Evolutionary conservation across 2,888 invertebrate genomes (phyloP).

Genomic region (Tubiluchus corallicola): DNA sequence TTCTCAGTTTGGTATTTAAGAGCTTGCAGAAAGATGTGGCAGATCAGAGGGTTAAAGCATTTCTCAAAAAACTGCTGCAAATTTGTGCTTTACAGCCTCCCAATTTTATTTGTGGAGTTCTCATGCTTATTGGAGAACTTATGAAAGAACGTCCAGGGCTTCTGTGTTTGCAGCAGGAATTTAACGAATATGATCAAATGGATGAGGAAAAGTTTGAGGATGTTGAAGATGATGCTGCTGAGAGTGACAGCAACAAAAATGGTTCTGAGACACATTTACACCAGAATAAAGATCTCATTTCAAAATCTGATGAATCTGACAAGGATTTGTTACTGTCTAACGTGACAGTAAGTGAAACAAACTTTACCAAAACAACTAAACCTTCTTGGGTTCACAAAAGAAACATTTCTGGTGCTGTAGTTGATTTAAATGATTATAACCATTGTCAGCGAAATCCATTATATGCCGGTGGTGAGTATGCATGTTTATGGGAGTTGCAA

Average conservation of each 20-base stretch:
- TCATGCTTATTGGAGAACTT: constrained; percentile 57
- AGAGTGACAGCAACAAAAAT: constrained; percentile 14
- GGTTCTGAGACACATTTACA: no score
- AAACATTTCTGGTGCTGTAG: constrained; percentile 5
- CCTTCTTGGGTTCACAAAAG: constrained; percentile 14
- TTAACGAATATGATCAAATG: constrained; percentile 23
- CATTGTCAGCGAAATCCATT: constrained; percentile 56
- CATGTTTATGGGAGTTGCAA: constrained; percentile 53
- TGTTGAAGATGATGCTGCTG: constrained; percentile 18
- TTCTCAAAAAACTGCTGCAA: constrained; percentile 65
- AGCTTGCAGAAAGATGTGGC: constrained; percentile 60
- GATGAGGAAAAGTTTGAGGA: constrained; percentile 31
- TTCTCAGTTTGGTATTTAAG: constrained; percentile 69
- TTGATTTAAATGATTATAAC: constrained; percentile 26
- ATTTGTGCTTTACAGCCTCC: constrained; percentile 43
- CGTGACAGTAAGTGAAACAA: no score
- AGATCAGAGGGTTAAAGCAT: constrained; percentile 50
- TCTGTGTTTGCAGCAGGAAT: constrained; percentile 12
- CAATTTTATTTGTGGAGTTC: constrained; percentile 57
- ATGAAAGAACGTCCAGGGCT: constrained; percentile 25
- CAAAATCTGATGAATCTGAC: no score
- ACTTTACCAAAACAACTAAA: no score
- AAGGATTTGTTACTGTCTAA: no score
- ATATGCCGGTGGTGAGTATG: constrained; percentile 53
- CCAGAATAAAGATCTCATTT: no score